Base-by-base conservation (phyloP, 1,140 invertebrate genomes). In the Himalopsyche phryganea region DNA sequence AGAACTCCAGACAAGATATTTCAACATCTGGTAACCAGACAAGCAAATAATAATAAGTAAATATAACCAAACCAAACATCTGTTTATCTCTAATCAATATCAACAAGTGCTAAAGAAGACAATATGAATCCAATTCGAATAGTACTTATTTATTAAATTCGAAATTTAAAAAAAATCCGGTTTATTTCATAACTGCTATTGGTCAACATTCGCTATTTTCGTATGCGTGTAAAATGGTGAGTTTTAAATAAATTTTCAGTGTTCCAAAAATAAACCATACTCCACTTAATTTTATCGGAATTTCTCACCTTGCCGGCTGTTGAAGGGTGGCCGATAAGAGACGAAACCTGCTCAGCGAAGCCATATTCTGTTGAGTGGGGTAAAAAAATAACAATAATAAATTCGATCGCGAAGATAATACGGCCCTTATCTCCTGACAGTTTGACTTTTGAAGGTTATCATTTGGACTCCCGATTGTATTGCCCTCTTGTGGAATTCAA, bases 401-500 rank as follows among this genome's bases (percentile, higher is more conserved):
- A n/a, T 19, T 35, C 47, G 23, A 35, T 19, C 6, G 47, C 20
- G n/a, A 40, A 47, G 15, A 36, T 5, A 32, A n/a, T n/a, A 33
- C 23, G 49, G 36, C 23, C 23, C 54, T 57, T 57, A 57, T 57
- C 54, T 50, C 28, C 54, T 57, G 54, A 57, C 54, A 57, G 54
- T 42, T 57, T 50, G 46, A 49, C 46, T 55, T 57, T 57, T 57
- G 54, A 57, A 57, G 54, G 54, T 57, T 57, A 57, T 57, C 54
- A 47, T 55, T 45, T 53, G 41, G 3, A 28, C 23, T 9, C 23
- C 9, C 23, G 23, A 9, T 28, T 28, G 23, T 28, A 28, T 28
- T 28, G 23, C 23, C 23, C 23, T 28, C 23, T 28, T 28, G 3
- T 3, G 23, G 9, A 28, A 5, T 28, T 28, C 9, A 28, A 5